Base-by-base conservation (phyloP, 2,888 invertebrate genomes). In the Penaeus monodon region DNA sequence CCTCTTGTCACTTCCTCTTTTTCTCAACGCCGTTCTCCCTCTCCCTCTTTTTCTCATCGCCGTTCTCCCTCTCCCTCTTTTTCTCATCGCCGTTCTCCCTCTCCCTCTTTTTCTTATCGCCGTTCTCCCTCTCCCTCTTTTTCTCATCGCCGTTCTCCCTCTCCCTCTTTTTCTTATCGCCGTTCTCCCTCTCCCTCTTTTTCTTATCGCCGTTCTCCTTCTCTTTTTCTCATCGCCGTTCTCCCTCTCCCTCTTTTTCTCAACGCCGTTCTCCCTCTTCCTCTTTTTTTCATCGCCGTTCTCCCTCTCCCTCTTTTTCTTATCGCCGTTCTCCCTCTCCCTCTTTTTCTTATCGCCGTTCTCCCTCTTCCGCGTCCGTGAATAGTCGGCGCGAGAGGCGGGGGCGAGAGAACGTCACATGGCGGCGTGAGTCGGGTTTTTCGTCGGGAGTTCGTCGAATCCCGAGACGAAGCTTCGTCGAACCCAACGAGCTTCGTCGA, bases 361-460 rank as follows among this genome's bases (percentile, higher is more conserved):
- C 68, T 68, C 68, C 8, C 2, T 8, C 7, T 68, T 7, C 17
- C n/a, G n/a, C n/a, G n/a, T n/a, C n/a, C n/a, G n/a, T n/a, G n/a
- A n/a, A n/a, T n/a, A n/a, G n/a, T n/a, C n/a, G n/a, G n/a, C n/a
- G n/a, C n/a, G n/a, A n/a, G n/a, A n/a, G n/a, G n/a, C 1, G 33
- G 33, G 33, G 33, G 33, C 33, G 3, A 33, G 33, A 33, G 3
- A 33, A 3, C 3, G 33, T 33, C 33, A 33, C 3, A 33, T 1
- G 2, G 33, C 33, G 33, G 33, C 33, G 12, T 76, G 7, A 49
- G n/a, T 24, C 22, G 27, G 7, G 44, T n/a, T 76, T 49, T 76
- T 38, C n/a, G 3, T 1, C 33, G 33, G 1, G n/a, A n/a, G 1
- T 33, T 3, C 33, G 1, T 3, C 2, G 3, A 3, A 2, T 3